Evolutionary conservation across 2,113 vertebrate species (phyloP), one percentile per base, ranked within the genome.

Genomic region (Lophius piscatorius): DNA sequence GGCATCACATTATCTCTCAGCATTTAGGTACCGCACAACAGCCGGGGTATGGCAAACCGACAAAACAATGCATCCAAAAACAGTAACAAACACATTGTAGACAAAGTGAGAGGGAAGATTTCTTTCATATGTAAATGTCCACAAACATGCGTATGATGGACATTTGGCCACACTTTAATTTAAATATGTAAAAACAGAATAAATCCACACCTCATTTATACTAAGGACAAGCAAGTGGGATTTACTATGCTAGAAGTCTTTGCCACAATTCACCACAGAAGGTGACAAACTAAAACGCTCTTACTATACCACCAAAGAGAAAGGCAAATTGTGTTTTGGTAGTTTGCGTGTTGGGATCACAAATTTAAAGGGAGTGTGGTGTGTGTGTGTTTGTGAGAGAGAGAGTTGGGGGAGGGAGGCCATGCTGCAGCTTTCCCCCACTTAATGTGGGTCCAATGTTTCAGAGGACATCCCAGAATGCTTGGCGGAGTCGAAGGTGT

Each of bases 211-310:
- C 54, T 60, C 47, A 49, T 71, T 66, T 59, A 46, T 40, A 46
- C 28, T 59, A 73, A 63, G 76, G 44, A 75, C 86, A 81, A 69
- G 65, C 69, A 62, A 41, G 63, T 82, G 76, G 83, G 86, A 81
- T 86, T 82, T 77, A 82, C 83, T 87, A 86, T 85, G 86, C 85
- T 87, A 69, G 68, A 63, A 63, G 66, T 80, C 61, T 85, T 57
- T 51, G 47, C 73, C 65, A 75, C 42, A 38, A 42, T 50, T 78
- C 50, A 65, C 50, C 67, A 41, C 26, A 36, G 45, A 7, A 44
- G 45, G 70, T 69, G 66, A 38, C 29, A 13, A 6, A 70, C 61
- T 60, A 83, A 29, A 36, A 78, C 70, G 48, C 63, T 76, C 59
- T 72, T 65, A 63, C 40, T 47, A 73, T 20, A 47, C 83, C 68